phyloP scores from a whole-genome alignment of 2,888 invertebrate species.

The Aphodius sticticus region DNA sequence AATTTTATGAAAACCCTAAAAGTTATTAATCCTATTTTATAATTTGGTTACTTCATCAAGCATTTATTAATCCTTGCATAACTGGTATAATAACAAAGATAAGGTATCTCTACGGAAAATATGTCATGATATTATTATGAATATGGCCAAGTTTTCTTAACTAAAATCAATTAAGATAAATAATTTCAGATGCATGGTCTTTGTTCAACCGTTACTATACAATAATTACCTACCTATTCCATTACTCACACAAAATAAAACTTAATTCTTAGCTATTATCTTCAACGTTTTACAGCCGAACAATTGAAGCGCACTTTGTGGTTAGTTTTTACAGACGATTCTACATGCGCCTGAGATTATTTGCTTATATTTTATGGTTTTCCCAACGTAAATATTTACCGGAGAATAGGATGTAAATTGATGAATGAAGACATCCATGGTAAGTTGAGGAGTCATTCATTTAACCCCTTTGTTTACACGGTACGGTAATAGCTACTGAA shows the following conservation, averaged over 20 bases:
- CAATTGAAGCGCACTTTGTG: neutral
- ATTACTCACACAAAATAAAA: neutral
- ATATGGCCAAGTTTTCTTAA: no score
- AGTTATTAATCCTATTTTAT: no score
- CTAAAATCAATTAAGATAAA: no score
- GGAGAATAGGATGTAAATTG: neutral
- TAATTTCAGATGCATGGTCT: no score
- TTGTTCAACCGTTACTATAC: no score
- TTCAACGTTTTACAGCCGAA: neutral
- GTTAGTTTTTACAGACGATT: neutral
- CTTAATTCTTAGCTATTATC: neutral
- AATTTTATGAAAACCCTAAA: no score
- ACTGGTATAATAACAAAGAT: no score
- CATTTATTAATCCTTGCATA: no score
- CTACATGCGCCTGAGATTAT: neutral
- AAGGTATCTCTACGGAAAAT: no score
- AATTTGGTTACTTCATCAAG: no score
- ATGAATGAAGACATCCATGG: constrained; percentile 18
- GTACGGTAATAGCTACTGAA: neutral
- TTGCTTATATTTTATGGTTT: constrained; percentile 5
- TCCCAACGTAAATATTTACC: constrained; percentile 17
- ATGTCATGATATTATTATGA: no score
- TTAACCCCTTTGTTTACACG: constrained; percentile 18
- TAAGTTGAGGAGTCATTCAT: neutral
- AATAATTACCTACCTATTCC: no score